These are phyloP conservation scores for Isichthys henryi DNA, from an alignment of 2,113 vertebrate species.

Conservation along the genomic window DNA sequence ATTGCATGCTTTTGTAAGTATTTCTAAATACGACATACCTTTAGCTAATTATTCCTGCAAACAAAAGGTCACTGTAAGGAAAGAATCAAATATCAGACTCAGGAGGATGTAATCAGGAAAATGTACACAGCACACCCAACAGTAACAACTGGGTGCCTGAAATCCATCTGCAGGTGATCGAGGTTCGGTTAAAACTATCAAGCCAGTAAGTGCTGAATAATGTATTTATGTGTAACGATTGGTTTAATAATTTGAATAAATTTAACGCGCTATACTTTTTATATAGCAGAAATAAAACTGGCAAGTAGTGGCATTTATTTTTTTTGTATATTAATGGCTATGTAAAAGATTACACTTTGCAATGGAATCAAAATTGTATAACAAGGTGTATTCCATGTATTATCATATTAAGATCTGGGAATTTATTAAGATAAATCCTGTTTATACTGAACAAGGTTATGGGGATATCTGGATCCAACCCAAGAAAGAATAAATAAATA, in stretches of 20 bases:
- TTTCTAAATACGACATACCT: not conserved
- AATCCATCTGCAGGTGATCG: not conserved
- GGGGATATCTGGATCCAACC: not conserved
- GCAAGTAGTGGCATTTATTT: no score
- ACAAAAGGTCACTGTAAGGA: conserved; percentile 20
- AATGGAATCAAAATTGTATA: not conserved
- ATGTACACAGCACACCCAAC: conserved; percentile 43
- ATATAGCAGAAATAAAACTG: conserved; percentile 25
- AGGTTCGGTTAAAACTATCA: conserved; percentile 54
- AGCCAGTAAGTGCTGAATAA: conserved; percentile 60
- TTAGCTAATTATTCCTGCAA: not conserved
- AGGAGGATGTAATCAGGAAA: conserved; percentile 32
- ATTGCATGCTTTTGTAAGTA: not conserved
- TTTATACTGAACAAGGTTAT: not conserved
- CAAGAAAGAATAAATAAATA: not conserved
- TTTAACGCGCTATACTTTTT: conserved; percentile 40
- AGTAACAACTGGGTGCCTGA: conserved; percentile 49
- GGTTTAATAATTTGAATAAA: conserved; percentile 53
- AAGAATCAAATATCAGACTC: conserved; percentile 5
- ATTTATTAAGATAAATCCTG: not conserved
- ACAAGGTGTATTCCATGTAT: not conserved
- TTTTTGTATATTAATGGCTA: not conserved
- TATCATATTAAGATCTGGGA: not conserved
- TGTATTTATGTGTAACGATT: conserved; percentile 61
- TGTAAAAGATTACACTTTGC: not conserved